These are phyloP conservation scores for Typhlomys cinereus DNA, from an alignment of 2,113 vertebrate genomes.

Conservation along the genomic window DNA sequence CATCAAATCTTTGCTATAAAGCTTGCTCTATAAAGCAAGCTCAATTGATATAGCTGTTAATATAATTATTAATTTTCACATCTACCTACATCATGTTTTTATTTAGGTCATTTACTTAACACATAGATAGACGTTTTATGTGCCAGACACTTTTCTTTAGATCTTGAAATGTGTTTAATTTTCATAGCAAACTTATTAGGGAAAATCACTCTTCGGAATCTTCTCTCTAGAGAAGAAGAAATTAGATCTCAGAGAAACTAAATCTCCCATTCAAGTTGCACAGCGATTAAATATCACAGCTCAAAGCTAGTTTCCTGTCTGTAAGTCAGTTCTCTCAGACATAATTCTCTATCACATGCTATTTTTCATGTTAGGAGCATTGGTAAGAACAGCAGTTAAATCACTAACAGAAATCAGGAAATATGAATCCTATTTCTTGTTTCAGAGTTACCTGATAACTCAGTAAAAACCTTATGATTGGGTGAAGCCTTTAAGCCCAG, in stretches of 20 bases:
- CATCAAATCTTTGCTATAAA: neutral
- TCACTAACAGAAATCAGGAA: neutral
- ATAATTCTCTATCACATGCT: neutral
- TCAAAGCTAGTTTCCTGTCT: neutral
- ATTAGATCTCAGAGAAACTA: neutral
- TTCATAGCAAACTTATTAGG: neutral
- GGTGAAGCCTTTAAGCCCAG: neutral
- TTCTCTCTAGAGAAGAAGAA: conserved; percentile 9
- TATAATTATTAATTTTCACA: neutral
- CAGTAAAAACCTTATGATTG: neutral
- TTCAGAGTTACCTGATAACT: neutral
- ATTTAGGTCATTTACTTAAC: neutral
- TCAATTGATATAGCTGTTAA: neutral
- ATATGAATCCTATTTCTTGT: neutral
- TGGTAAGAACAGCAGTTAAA: neutral
- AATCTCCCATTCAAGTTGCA: neutral
- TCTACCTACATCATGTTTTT: neutral
- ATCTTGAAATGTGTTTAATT: neutral
- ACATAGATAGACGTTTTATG: neutral
- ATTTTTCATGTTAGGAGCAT: neutral
- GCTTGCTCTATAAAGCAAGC: neutral
- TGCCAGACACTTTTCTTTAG: neutral
- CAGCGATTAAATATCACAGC: neutral
- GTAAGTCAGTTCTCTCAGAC: neutral
- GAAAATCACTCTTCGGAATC: neutral